Conservation (phyloP, 2,888 invertebrate genomes). For the Pristionchus arcanus region DNA sequence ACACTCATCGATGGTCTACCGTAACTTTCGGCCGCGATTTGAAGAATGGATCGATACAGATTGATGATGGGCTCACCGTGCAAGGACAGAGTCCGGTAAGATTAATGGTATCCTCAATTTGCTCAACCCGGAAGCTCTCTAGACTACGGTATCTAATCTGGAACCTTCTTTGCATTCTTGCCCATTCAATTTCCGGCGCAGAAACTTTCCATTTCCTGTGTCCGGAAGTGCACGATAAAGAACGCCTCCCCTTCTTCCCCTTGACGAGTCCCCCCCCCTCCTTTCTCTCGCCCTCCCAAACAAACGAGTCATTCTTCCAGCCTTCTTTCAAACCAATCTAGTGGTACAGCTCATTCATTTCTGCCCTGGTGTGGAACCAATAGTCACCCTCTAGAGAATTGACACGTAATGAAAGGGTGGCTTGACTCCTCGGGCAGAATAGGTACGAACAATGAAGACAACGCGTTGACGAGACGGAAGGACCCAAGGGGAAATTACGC, state of each 20-base stretch:
- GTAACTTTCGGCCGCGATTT: constrained; percentile 54
- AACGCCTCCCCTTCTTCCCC: neutral
- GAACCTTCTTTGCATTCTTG: neutral
- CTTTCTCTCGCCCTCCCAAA: neutral
- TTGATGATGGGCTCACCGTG: constrained; percentile 52
- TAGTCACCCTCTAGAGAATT: neutral
- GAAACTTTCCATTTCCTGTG: constrained; percentile 26
- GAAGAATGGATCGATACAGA: constrained; percentile 49
- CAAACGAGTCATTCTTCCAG: neutral
- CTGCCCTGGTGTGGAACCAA: constrained; percentile 11
- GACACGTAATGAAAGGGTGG: constrained; percentile 4
- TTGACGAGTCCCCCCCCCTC: neutral
- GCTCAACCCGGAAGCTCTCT: neutral
- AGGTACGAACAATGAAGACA: neutral
- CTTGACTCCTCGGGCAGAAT: neutral
- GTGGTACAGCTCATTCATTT: neutral
- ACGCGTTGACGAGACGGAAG: neutral
- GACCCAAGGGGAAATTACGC: neutral
- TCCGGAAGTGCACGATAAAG: neutral
- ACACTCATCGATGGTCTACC: constrained; percentile 48
- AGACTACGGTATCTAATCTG: neutral
- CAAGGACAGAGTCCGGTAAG: constrained; percentile 22
- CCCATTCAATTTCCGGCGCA: neutral
- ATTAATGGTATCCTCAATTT: neutral
- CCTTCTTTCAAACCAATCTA: neutral